These are phyloP conservation scores for Melanerpes aurifrons DNA, from an alignment of 2,113 vertebrate species.

Conservation along the genomic window DNA sequence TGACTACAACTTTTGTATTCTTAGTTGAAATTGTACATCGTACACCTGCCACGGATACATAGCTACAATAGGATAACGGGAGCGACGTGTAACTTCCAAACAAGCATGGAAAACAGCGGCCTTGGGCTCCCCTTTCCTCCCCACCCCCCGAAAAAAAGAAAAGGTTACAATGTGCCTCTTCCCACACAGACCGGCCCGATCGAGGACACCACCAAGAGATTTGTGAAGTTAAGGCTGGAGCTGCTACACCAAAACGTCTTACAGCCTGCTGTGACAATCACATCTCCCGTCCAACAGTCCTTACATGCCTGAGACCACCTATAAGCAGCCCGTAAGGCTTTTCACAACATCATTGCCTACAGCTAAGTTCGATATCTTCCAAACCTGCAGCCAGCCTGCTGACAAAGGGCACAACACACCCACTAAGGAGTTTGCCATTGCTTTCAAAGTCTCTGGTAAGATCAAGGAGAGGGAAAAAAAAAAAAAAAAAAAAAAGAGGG, in stretches of 20 bases:
- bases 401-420: conserved; percentile 62
- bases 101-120: neutral
- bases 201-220: neutral
- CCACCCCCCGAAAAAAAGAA: neutral
- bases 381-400: conserved; percentile 64
- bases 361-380: conserved; percentile 70
- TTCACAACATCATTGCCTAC: conserved; percentile 74
- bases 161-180: neutral
- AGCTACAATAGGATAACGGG: conserved; percentile 40
- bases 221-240: conserved; percentile 14
- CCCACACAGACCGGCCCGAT: neutral
- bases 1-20: conserved; percentile 45
- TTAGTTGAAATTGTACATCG: conserved; percentile 53
- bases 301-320: neutral
- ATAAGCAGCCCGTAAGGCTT: conserved; percentile 75
- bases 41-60: conserved; percentile 57
- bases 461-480: neutral
- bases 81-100: conserved; percentile 45
- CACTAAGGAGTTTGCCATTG: conserved; percentile 61
- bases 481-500: neutral
- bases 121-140: neutral
- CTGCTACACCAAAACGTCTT: neutral
- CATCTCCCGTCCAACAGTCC: neutral
- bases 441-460: conserved; percentile 68
- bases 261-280: neutral